Evolutionary conservation across 2,888 invertebrate genomes (phyloP).

Genomic region (Tribolium freemani): DNA sequence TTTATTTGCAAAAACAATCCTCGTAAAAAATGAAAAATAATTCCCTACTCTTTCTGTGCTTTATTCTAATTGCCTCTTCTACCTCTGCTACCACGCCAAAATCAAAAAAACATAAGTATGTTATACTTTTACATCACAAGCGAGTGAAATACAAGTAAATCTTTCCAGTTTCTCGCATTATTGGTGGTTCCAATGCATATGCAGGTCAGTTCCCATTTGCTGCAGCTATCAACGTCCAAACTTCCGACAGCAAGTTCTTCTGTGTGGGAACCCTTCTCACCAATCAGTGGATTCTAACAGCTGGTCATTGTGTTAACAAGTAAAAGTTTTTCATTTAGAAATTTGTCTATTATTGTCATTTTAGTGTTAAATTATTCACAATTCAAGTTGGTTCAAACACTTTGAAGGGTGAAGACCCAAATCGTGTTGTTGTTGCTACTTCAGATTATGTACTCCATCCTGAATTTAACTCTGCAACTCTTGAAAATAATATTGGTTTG

Average conservation of each 20-base stretch:
- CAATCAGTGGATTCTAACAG: constrained; percentile 13
- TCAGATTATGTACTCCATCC: constrained; percentile 6
- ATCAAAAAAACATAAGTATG: too few species aligned
- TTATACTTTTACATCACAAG: too few species aligned
- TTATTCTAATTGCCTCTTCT: too few species aligned
- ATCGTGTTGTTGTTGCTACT: constrained; percentile 1
- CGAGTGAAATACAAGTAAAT: too few species aligned
- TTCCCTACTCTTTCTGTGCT: too few species aligned
- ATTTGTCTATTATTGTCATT: background rate
- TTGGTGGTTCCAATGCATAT: background rate
- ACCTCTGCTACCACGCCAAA: too few species aligned
- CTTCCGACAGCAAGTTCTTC: background rate
- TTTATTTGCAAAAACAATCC: too few species aligned
- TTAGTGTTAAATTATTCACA: constrained; percentile 10
- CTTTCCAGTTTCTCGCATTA: background rate
- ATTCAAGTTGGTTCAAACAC: constrained; percentile 5
- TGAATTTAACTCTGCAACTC: constrained; percentile 1
- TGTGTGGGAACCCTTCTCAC: background rate
- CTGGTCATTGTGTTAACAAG: constrained; percentile 18
- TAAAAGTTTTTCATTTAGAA: background rate
- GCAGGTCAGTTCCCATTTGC: constrained; percentile 1
- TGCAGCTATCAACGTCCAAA: background rate
- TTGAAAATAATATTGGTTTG: constrained; percentile 8
- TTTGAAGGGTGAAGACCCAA: background rate
- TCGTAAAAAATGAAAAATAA: too few species aligned